Evolutionary conservation across 2,797 vertebrate genomes (phyloP).

Genomic region (Artibeus lituratus): DNA sequence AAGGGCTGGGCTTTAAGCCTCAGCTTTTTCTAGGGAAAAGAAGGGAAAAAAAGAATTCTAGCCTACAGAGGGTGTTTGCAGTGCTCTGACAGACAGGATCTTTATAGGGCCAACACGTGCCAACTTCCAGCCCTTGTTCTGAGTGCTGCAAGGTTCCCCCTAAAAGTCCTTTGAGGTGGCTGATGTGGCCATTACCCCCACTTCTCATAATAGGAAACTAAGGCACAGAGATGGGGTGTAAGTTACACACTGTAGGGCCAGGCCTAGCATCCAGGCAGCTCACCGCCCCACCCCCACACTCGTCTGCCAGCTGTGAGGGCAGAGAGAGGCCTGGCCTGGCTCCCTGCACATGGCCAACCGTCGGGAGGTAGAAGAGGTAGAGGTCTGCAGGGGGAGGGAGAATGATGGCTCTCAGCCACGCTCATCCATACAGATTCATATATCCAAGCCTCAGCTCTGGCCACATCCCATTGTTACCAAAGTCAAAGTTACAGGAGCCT

Average conservation of each 20-base stretch:
- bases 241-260: not conserved
- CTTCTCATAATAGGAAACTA: not conserved
- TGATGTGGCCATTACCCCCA: not conserved
- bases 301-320: not conserved
- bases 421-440: not conserved
- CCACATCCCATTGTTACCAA: not conserved
- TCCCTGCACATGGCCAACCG: fast-evolving
- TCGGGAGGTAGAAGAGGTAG: not conserved
- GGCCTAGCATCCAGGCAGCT: not conserved
- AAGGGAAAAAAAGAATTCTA: not conserved
- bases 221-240: not conserved
- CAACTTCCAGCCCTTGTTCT: not conserved
- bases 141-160: not conserved
- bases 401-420: too few species aligned
- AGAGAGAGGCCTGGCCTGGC: not conserved
- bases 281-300: not conserved
- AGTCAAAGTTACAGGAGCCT: not conserved
- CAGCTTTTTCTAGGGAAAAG: not conserved
- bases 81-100: not conserved
- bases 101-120: not conserved
- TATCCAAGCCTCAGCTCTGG: not conserved
- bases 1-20: not conserved
- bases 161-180: not conserved
- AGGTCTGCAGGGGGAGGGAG: not conserved
- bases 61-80: not conserved